Conservation (phyloP, 2,888 invertebrate genomes). For the Neoascia interrupta region DNA sequence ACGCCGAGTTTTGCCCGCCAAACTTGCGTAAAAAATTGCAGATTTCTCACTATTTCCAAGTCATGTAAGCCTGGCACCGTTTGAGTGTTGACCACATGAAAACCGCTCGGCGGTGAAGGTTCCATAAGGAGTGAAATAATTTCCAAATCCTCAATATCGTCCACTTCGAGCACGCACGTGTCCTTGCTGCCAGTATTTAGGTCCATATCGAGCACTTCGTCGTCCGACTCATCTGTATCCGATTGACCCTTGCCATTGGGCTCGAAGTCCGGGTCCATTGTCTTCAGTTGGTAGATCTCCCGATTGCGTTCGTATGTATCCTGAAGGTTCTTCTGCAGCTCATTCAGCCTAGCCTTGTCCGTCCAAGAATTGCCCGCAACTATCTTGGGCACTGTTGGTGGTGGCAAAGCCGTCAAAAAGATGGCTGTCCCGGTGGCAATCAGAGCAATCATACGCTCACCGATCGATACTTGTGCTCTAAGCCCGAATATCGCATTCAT, state of each 20-base stretch:
- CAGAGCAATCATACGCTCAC: conserved; percentile 92
- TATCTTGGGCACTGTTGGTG: conserved; percentile 87
- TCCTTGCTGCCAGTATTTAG: conserved; percentile 88
- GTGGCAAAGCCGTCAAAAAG: conserved; percentile 88
- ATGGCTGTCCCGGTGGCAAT: conserved; percentile 94
- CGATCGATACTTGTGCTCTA: conserved; percentile 89
- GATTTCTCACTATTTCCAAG: conserved; percentile 84
- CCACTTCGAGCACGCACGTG: conserved; percentile 90
- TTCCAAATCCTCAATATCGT: conserved; percentile 91
- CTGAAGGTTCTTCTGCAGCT: conserved; percentile 85
- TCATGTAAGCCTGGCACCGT: conserved; percentile 86
- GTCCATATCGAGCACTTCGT: conserved; percentile 84
- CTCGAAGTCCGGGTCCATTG: conserved; percentile 77
- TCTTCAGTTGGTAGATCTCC: conserved; percentile 85
- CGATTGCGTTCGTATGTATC: conserved; percentile 87
- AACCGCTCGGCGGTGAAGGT: conserved; percentile 86
- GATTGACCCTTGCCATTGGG: conserved; percentile 72
- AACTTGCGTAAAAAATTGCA: conserved; percentile 93
- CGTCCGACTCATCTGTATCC: conserved; percentile 85
- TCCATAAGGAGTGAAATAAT: conserved; percentile 87
- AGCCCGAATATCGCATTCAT: conserved; percentile 97
- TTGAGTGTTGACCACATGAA: conserved; percentile 90
- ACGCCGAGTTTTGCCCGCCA: conserved; percentile 84
- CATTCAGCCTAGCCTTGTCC: conserved; percentile 84
- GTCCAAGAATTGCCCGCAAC: conserved; percentile 84